A percentile compares a stretch with the other conserved stretches of the same genome.
These are phyloP conservation scores for Chrysolina oricalcia DNA, from an alignment of 2,888 invertebrate species.

Conservation along the genomic window DNA sequence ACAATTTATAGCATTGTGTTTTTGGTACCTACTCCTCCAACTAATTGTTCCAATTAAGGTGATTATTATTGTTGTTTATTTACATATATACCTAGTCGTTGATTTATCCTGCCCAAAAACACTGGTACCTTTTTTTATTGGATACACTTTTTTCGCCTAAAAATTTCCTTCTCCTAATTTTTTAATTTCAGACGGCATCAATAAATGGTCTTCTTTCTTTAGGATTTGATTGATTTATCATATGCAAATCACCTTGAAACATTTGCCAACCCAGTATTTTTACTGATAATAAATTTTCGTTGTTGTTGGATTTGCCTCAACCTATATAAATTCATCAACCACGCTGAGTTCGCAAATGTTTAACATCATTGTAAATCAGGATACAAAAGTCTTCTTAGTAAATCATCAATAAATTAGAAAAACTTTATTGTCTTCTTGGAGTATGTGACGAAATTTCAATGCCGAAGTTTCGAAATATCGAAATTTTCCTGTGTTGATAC, in stretches of 20 bases:
- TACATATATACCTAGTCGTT: too few relatives aligned
- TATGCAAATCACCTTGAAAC: neutral
- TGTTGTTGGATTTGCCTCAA: neutral
- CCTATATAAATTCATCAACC: slow-evolving; percentile 9
- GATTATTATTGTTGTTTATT: too few relatives aligned
- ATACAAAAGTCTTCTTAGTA: neutral
- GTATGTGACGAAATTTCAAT: neutral
- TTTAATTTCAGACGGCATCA: too few relatives aligned
- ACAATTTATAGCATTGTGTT: too few relatives aligned
- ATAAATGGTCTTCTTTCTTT: too few relatives aligned
- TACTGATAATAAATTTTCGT: neutral
- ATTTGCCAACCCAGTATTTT: neutral
- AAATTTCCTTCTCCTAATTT: too few relatives aligned
- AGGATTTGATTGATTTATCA: too few relatives aligned
- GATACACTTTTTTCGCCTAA: too few relatives aligned
- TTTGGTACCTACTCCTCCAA: too few relatives aligned
- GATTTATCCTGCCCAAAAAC: too few relatives aligned
- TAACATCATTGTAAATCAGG: slow-evolving; percentile 14
- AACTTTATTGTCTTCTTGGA: neutral
- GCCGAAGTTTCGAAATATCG: neutral
- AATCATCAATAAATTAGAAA: slow-evolving; percentile 10
- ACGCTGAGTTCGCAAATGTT: neutral
- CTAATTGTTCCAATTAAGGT: too few relatives aligned
- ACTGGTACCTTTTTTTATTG: too few relatives aligned
- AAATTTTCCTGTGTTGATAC: neutral